Conservation (phyloP, 2,888 invertebrate genomes). For the Campoletis raptor region DNA sequence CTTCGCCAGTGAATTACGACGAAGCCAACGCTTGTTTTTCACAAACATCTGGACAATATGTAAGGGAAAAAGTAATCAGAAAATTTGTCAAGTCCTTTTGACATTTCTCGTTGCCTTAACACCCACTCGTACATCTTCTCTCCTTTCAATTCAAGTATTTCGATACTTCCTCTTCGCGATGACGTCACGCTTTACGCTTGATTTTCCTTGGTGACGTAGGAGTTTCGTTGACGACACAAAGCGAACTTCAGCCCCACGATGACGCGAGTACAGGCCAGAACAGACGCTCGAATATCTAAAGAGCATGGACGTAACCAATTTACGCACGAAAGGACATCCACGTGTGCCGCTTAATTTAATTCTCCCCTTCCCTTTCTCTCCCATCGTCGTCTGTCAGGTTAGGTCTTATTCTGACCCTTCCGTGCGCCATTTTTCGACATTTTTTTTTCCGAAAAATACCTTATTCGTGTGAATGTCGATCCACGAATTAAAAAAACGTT, state of each 20-base stretch:
- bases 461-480: background rate
- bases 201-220: constrained; percentile 69
- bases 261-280: background rate
- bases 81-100: background rate
- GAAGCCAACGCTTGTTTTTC: too few species aligned
- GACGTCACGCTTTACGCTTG: constrained; percentile 64
- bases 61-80: background rate
- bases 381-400: background rate
- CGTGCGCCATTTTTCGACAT: background rate
- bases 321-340: background rate
- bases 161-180: constrained; percentile 49
- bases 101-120: background rate
- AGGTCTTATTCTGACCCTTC: background rate
- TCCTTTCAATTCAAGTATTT: background rate
- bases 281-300: background rate
- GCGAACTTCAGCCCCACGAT: background rate
- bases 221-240: constrained; percentile 9
- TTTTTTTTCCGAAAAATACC: background rate
- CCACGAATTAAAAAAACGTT: too few species aligned
- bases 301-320: background rate
- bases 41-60: background rate
- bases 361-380: background rate
- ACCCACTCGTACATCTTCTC: background rate
- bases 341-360: background rate
- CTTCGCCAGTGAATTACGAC: too few species aligned